A percentile compares a stretch with the other conserved stretches of the same genome.
These are phyloP conservation scores for Cistogaster globosa DNA, from an alignment of 2,888 invertebrate species.

Conservation along the genomic window DNA sequence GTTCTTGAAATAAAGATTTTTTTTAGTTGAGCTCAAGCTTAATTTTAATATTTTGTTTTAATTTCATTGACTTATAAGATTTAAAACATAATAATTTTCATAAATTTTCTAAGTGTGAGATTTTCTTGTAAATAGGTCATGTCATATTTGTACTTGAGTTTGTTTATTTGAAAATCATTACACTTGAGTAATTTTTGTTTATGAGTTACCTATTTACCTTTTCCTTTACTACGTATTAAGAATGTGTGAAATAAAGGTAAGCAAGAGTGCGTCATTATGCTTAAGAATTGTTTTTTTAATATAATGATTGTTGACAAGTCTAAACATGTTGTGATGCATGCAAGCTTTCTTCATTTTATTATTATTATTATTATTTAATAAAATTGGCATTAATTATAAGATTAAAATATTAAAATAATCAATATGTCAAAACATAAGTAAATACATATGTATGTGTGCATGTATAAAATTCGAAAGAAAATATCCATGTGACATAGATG, in stretches of 20 bases:
- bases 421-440: no score
- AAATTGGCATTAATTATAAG: no score
- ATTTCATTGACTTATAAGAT: neutral
- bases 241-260: neutral
- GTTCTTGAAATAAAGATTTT: no score
- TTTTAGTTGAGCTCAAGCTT: neutral
- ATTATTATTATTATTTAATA: neutral
- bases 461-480: no score
- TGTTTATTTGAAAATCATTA: slow-evolving; percentile 29
- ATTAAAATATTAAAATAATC: no score
- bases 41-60: neutral
- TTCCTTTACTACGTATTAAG: neutral
- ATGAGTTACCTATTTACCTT: slow-evolving; percentile 51
- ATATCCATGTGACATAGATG: no score
- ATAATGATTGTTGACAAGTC: slow-evolving; percentile 33
- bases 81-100: neutral
- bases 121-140: neutral
- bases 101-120: neutral
- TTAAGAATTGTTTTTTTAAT: slow-evolving; percentile 16
- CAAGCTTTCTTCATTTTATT: neutral
- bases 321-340: neutral
- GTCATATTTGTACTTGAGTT: neutral
- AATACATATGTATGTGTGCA: no score
- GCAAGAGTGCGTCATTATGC: slow-evolving; percentile 25
- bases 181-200: slow-evolving; percentile 61